Evolutionary conservation across 2,888 invertebrate species (phyloP).

Genomic region (Syritta pipiens): DNA sequence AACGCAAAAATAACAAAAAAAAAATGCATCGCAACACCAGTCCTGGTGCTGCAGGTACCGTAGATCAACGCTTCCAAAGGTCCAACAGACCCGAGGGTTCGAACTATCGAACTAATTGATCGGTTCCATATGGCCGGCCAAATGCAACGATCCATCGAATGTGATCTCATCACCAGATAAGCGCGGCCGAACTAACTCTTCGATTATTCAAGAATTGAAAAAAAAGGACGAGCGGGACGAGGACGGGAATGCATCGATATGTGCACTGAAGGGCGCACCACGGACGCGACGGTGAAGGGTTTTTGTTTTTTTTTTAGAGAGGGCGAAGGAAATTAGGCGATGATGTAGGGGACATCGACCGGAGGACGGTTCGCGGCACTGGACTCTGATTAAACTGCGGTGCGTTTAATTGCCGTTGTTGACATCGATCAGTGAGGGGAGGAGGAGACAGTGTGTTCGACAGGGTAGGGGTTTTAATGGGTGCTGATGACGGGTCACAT

Average conservation of each 20-base stretch:
- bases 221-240: not conserved
- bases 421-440: too few species aligned
- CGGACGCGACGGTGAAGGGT: too few species aligned
- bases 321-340: conserved; percentile 26
- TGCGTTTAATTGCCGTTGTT: conserved; percentile 43
- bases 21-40: conserved; percentile 15
- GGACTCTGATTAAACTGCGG: conserved; percentile 61
- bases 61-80: too few species aligned
- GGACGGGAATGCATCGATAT: conserved; percentile 10
- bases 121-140: conserved; percentile 79
- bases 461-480: not conserved
- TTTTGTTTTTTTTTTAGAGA: too few species aligned
- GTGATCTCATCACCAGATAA: conserved; percentile 66
- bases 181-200: conserved; percentile 65
- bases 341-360: too few species aligned
- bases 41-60: conserved; percentile 56
- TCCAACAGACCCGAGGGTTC: too few species aligned
- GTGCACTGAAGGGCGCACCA: conserved; percentile 34
- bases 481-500: too few species aligned
- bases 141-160: conserved; percentile 70
- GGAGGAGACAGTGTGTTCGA: conserved; percentile 20
- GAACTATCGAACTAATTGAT: conserved; percentile 77
- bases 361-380: too few species aligned
- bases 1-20: conserved; percentile 3
- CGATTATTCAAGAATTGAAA: conserved; percentile 61